phyloP scores from a whole-genome alignment of 1,140 invertebrate genomes.

The Drosophila auraria region DNA sequence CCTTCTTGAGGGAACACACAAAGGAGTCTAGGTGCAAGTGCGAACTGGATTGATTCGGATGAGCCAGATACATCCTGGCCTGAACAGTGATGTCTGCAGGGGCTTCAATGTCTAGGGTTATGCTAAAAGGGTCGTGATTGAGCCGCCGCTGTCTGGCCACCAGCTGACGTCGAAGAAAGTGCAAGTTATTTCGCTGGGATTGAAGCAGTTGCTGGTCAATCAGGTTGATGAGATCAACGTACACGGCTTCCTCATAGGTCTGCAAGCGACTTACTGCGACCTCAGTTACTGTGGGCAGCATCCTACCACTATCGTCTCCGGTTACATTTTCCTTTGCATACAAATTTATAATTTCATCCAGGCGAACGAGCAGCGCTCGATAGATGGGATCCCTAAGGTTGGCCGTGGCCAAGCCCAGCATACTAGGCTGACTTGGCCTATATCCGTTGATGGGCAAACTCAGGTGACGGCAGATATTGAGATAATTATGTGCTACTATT shows the following conservation, averaged over 20 bases:
- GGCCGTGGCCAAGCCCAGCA: slow-evolving; percentile 49
- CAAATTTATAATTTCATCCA: slow-evolving; percentile 25
- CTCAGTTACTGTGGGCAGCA: not conserved
- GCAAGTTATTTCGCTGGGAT: slow-evolving; percentile 63
- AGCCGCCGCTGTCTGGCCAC: slow-evolving; percentile 87
- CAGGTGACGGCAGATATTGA: slow-evolving; percentile 32
- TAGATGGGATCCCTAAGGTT: slow-evolving; percentile 71
- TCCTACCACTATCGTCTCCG: not conserved
- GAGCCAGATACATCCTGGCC: slow-evolving; percentile 58
- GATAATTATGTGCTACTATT: slow-evolving; percentile 42
- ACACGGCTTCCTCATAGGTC: slow-evolving; percentile 50
- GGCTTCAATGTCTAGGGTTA: slow-evolving; percentile 44
- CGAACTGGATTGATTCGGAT: slow-evolving; percentile 21
- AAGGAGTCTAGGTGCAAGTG: slow-evolving; percentile 80
- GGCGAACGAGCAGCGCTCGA: slow-evolving; percentile 31
- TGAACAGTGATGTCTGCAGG: slow-evolving; percentile 68
- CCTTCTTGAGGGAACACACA: slow-evolving; percentile 64
- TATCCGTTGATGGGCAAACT: slow-evolving; percentile 48
- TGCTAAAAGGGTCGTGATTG: slow-evolving; percentile 85
- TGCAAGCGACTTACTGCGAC: slow-evolving; percentile 29
- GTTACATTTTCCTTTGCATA: not conserved
- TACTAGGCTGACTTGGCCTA: slow-evolving; percentile 22
- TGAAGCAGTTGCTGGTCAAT: slow-evolving; percentile 72
- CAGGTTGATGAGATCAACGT: slow-evolving; percentile 64
- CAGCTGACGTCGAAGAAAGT: slow-evolving; percentile 58